These are phyloP conservation scores for Blastomussa wellsi DNA, from an alignment of 92 coral and sea anemone genomes.

Conservation along the genomic window DNA sequence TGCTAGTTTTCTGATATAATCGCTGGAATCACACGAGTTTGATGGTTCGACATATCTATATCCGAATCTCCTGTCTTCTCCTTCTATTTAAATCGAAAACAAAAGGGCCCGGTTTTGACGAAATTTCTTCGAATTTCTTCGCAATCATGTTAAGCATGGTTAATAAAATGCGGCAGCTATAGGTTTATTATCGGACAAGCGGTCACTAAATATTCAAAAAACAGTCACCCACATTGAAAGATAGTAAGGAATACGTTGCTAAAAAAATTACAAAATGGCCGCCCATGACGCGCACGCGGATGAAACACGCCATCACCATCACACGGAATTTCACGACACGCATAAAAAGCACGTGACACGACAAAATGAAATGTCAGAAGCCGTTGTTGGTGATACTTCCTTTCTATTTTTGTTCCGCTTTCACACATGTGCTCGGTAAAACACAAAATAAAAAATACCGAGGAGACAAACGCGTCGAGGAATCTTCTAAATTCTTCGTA, in stretches of 20 bases:
- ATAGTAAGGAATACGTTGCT: neutral
- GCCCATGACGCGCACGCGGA: neutral
- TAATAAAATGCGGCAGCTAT: neutral
- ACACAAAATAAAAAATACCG: neutral
- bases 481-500: too few species aligned
- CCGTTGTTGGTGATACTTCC: neutral
- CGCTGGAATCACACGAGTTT: neutral
- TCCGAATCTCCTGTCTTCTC: neutral
- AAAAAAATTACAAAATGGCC: neutral
- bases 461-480: neutral
- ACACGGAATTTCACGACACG: slow-evolving; percentile 3
- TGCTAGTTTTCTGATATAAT: neutral
- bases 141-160: neutral
- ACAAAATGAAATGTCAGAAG: neutral
- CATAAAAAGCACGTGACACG: neutral
- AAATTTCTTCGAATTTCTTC: neutral
- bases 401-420: neutral
- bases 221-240: neutral
- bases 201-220: neutral
- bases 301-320: neutral
- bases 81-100: neutral
- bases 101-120: neutral
- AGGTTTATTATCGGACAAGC: neutral
- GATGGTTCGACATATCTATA: neutral
- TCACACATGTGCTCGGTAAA: neutral